Evolutionary conservation across 2,888 invertebrate species (phyloP).

Genomic region (Calliscelio sp.): DNA sequence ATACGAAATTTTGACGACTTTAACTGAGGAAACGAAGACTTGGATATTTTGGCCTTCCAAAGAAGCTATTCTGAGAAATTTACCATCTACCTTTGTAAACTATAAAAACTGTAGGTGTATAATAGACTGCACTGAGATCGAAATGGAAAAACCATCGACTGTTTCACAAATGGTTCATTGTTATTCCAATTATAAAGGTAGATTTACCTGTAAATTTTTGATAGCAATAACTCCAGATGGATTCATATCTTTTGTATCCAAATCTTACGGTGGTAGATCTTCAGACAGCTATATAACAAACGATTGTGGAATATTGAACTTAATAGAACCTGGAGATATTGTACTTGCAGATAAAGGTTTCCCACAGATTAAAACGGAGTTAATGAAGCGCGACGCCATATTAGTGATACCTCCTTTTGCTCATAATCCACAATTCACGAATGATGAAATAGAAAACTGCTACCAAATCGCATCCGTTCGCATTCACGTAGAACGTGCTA

Average conservation of each 20-base stretch:
- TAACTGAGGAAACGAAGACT: slow-evolving; percentile 39
- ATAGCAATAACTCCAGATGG: slow-evolving; percentile 50
- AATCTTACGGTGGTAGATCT: slow-evolving; percentile 63
- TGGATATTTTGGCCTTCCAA: slow-evolving; percentile 51
- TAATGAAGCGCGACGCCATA: slow-evolving; percentile 53
- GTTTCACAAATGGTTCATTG: neutral
- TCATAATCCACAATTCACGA: slow-evolving; percentile 44
- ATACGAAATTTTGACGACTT: slow-evolving; percentile 39
- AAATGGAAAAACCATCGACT: slow-evolving; percentile 35
- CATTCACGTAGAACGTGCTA: too few species aligned
- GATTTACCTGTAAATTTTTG: too few species aligned
- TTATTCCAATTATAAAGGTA: slow-evolving; percentile 17
- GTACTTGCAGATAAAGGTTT: too few species aligned
- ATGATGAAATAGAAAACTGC: too few species aligned
- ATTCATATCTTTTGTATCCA: slow-evolving; percentile 29
- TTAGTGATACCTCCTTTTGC: slow-evolving; percentile 72
- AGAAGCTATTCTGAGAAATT: neutral
- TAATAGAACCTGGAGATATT: slow-evolving; percentile 63
- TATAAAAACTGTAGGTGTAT: neutral
- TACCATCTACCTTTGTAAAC: neutral
- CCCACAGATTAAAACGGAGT: slow-evolving; percentile 42
- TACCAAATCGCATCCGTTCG: too few species aligned
- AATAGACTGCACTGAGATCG: slow-evolving; percentile 42
- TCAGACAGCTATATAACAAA: slow-evolving; percentile 61
- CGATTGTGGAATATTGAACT: slow-evolving; percentile 61